Evolutionary conservation across 2,888 invertebrate genomes (phyloP).

Genomic region (Lepetodrilus schrolli): DNA sequence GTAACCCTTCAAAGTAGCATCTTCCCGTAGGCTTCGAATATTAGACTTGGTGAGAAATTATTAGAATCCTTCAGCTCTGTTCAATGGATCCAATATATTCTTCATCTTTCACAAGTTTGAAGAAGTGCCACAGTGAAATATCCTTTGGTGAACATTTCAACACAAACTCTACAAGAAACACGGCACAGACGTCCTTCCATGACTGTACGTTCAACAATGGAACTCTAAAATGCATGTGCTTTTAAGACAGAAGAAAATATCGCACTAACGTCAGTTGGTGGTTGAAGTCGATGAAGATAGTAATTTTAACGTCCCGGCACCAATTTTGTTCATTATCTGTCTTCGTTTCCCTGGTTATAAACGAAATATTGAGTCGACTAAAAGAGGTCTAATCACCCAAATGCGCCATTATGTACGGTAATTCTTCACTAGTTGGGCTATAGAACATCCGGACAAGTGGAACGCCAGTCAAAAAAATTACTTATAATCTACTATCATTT

Average conservation of each 20-base stretch:
- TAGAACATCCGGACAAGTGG: background rate
- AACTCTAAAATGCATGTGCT: slow-evolving; percentile 7
- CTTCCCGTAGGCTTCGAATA: too few relatives aligned
- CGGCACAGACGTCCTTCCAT: too few relatives aligned
- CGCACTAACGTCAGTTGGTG: slow-evolving; percentile 10
- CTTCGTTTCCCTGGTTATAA: slow-evolving; percentile 27
- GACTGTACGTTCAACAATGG: background rate
- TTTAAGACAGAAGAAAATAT: slow-evolving; percentile 18
- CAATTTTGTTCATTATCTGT: slow-evolving; percentile 25
- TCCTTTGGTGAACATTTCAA: too few relatives aligned
- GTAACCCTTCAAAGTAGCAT: too few relatives aligned
- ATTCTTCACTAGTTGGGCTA: slow-evolving; percentile 7
- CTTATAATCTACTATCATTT: slow-evolving; percentile 27
- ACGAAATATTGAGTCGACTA: slow-evolving; percentile 27
- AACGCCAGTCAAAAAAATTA: slow-evolving; percentile 20
- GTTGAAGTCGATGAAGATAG: slow-evolving; percentile 26
- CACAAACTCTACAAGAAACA: too few relatives aligned
- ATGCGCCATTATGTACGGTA: slow-evolving; percentile 14
- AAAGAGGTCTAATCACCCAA: slow-evolving; percentile 21
- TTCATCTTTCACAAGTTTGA: too few relatives aligned
- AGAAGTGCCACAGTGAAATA: too few relatives aligned
- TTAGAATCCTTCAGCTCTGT: too few relatives aligned
- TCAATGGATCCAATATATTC: too few relatives aligned
- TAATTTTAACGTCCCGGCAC: slow-evolving; percentile 26
- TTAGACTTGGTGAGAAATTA: too few relatives aligned